Evolutionary conservation across 2,113 vertebrate species (phyloP).

Genomic region (Ameiurus melas): DNA sequence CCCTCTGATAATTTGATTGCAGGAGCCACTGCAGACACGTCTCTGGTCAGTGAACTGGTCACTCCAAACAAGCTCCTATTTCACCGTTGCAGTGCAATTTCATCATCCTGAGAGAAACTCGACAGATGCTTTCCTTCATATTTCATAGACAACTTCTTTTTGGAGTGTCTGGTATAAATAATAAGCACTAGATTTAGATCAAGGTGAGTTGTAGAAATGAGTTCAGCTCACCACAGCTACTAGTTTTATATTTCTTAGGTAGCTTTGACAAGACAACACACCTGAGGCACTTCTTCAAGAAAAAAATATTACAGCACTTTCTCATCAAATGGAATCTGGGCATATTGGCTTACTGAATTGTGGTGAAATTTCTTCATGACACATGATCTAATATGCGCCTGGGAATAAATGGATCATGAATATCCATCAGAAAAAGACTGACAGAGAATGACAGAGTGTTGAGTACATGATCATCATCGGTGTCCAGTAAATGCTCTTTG

Average conservation of each 20-base stretch:
- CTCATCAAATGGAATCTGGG: conserved; percentile 60
- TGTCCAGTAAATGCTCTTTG: conserved; percentile 46
- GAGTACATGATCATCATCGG: conserved; percentile 65
- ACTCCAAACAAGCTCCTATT: conserved; percentile 66
- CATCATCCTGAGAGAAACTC: conserved; percentile 71
- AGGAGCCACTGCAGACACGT: conserved; percentile 60
- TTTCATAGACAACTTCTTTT: conserved; percentile 45
- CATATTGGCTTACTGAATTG: conserved; percentile 52
- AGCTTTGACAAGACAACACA: conserved; percentile 38
- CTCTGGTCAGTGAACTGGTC: conserved; percentile 62
- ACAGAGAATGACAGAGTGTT: conserved; percentile 48
- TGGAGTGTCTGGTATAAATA: conserved; percentile 36
- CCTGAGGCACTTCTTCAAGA: conserved; percentile 36
- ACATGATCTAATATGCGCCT: conserved; percentile 73
- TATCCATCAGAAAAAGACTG: conserved; percentile 57
- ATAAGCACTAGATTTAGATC: conserved; percentile 10
- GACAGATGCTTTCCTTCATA: conserved; percentile 67
- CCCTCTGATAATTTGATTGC: conserved; percentile 55
- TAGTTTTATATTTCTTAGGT: background rate
- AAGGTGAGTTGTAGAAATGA: conserved; percentile 17
- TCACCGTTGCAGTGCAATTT: conserved; percentile 69
- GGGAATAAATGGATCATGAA: conserved; percentile 43
- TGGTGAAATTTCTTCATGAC: conserved; percentile 61
- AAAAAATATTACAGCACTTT: conserved; percentile 29
- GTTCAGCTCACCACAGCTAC: conserved; percentile 16